phyloP scores from a whole-genome alignment of 2,888 invertebrate genomes.

The Rambutsinella grinnellia region DNA sequence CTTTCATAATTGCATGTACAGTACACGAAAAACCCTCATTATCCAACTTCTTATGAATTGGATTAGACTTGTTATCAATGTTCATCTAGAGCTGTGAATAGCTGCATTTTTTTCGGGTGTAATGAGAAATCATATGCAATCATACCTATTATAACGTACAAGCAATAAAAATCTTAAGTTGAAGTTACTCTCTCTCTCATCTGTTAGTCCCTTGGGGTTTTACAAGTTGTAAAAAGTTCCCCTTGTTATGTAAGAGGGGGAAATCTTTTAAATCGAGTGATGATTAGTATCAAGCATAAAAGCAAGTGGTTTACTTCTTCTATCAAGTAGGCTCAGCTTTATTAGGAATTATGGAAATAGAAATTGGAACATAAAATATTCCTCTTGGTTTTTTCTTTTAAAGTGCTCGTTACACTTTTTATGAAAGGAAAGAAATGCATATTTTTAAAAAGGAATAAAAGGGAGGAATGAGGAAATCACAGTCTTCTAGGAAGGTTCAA shows the following conservation, averaged over 20 bases:
- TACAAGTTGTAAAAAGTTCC: neutral
- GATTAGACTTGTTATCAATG: conserved; percentile 26
- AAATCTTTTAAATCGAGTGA: conserved; percentile 14
- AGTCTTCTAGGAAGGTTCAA: conserved; percentile 1
- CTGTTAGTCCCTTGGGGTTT: neutral
- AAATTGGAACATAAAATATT: neutral
- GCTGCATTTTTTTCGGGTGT: too few species aligned
- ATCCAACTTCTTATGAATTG: conserved; percentile 32
- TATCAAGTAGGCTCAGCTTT: too few species aligned
- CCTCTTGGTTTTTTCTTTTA: neutral
- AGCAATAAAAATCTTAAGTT: neutral
- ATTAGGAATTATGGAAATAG: neutral
- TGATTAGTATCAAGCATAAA: conserved; percentile 36
- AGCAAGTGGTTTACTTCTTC: neutral
- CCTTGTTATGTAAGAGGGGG: neutral
- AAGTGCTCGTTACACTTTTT: neutral
- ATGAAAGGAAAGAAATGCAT: neutral
- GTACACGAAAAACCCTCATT: conserved; percentile 62
- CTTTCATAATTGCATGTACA: conserved; percentile 36
- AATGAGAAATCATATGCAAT: neutral
- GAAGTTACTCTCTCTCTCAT: too few species aligned
- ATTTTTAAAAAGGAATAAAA: neutral
- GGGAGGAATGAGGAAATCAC: neutral
- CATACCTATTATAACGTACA: neutral
- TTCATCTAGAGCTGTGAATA: too few species aligned